Evolutionary conservation across 2,888 invertebrate genomes (phyloP).

Genomic region (Lissonota sp.): DNA sequence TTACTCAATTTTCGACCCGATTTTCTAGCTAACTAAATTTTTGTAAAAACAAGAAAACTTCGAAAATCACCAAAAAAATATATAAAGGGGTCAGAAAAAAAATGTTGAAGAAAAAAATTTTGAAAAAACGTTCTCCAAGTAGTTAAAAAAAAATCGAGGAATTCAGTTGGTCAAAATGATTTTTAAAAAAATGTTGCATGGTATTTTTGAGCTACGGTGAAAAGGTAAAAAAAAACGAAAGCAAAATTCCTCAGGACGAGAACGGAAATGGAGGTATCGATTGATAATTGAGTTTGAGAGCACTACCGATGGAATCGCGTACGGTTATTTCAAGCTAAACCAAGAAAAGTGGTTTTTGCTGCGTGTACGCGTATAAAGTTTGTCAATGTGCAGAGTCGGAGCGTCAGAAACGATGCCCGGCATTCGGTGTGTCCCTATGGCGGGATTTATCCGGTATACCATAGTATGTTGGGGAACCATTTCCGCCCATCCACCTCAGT

Average conservation of each 20-base stretch:
- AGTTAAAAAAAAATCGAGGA: no score
- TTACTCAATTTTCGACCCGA: no score
- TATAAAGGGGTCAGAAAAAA: no score
- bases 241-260: not conserved
- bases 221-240: not conserved
- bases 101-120: no score
- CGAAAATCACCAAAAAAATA: no score
- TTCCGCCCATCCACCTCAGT: constrained; percentile 1
- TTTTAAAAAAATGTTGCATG: no score
- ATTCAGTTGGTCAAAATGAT: no score
- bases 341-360: constrained; percentile 4
- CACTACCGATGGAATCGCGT: constrained; percentile 7
- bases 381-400: not conserved
- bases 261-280: not conserved
- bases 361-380: not conserved
- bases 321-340: constrained; percentile 39
- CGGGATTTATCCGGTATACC: constrained; percentile 18
- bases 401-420: constrained; percentile 15
- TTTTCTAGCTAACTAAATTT: no score
- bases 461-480: constrained; percentile 11
- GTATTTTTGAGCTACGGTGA: not conserved
- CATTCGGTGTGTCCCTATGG: constrained; percentile 9
- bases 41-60: no score
- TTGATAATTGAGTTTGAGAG: constrained; percentile 7
- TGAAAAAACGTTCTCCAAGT: no score